Base-by-base conservation (phyloP, 2,888 invertebrate genomes). In the Aproaerema taeniolella region DNA sequence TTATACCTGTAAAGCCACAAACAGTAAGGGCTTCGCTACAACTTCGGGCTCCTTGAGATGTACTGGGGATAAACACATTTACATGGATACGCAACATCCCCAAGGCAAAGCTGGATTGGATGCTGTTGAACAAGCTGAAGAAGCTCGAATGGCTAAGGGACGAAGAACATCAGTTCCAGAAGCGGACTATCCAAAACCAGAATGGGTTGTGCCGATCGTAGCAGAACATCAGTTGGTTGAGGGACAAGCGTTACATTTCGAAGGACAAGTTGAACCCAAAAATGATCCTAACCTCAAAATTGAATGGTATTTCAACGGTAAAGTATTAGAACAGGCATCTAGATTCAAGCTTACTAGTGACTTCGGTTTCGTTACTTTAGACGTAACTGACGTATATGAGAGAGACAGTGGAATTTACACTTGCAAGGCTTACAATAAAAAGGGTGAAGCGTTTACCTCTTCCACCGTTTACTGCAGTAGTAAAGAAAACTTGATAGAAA, bases 301-400 rank as follows among this genome's bases (percentile, higher is more conserved):
- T 50, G 96, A 97, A 81, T 97, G 97, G 97, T 96, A 94, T 75
- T 95, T 97, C 67, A 97, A 97, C 67, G 96, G 96, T 34, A 95
- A 96, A 79, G 89, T 92, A 20, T 76, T 97, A 33, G 94, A 94
- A 53, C 94, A 95, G 67, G 96, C 94, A 43, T 93, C 96, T 2
- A 89, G 97, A 50, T 97, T 96, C 73, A 96, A 96, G 72, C 92
- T 96, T 67, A 95, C 95, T 1, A 95, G 93, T 65, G 99, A 99
- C 66, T 98, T 98, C 71, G 99, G 99, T 38, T 98, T 96, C 68
- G 98, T 98, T 3, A 96, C 96, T 2, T 88, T 99, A 54, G 98
- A 98, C 72, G 88, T 99, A 36, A 93, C 92, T 13, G 97, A 97
- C 67, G 94, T 95, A 0, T 96, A 97, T 66, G 95, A 95, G 64